Base-by-base conservation (phyloP, 2,797 vertebrate genomes). In the Melanotaenia boesemani region DNA sequence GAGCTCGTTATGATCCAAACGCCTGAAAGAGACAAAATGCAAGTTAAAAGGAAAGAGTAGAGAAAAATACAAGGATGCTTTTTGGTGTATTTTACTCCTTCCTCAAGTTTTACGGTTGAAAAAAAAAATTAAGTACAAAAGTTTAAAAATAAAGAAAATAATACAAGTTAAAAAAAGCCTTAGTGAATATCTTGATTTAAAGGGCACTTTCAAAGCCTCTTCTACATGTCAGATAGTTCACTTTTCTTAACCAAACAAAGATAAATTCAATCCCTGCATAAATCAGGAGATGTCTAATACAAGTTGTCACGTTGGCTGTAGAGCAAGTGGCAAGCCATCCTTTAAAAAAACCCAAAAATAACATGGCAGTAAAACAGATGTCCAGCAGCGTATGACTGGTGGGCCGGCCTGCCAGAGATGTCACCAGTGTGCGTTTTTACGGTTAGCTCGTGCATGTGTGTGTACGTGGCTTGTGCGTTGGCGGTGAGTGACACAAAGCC, bases 1-100 rank as follows among this genome's bases (percentile, higher is more conserved):
- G 94, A 99, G 91, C 80, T 96, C 95, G 6, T 99, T 99, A 94
- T 97, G 95, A 91, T 95, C 96, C 92, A 99, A 91, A 64, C 90
- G 93, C 84, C 98, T 99, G 90, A 69, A 88, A 88, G 61, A 39
- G 59, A 82, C 36, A 87, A 85, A 83, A 0, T 54, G 63, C 41
- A 46, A 41, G 73, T 84, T 67, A 89, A 52, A 78, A 71, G 16
- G 75, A 13, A 67, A 54, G 11, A 7, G 5, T 18, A 75, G 9
- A 52, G 3, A 9, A 52, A 56, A 22, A 39, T 15, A 68, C 7
- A 67, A 6, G 10, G 37, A 41, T 13, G 9, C 11, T 37, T 37
- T 10, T 37, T 10, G 7, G 10, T 1, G 10, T 15, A 6, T 5
- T 18, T 52, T 18, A 39, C 28, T 30, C 5, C 28, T 30, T 30